Base-by-base conservation (phyloP, 2,797 vertebrate species). In the Xyrichtys novacula region DNA sequence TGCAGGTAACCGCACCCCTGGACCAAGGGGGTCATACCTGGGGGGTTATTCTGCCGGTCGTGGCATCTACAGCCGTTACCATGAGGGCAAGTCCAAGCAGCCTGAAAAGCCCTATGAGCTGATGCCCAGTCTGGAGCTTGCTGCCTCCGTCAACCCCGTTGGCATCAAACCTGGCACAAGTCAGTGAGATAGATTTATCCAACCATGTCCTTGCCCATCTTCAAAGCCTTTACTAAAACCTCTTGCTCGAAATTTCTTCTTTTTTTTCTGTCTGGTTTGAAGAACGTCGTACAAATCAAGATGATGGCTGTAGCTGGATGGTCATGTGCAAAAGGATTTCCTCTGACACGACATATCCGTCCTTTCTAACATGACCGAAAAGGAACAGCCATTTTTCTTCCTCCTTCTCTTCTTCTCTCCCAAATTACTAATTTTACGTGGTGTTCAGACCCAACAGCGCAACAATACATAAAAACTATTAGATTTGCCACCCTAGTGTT, bases 41-140 rank as follows among this genome's bases (percentile, higher is more conserved):
- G 98, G 98, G 69, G 98, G 98, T 92, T 99, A 99, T 89, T 99
- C 98, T 34, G 98, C 98, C 0, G 98, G 98, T 90, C 97, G 98
- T 85, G 98, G 98, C 88, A 99, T 99, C 94, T 99, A 99, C 94
- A 99, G 98, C 95, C 96, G 98, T 88, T 99, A 99, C 92, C 98
- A 99, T 1, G 98, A 99, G 93, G 98, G 98, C 93, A 99, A 99
- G 96, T 91, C 94, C 94, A 99, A 98, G 88, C 95, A 95, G 89
- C 92, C 94, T 65, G 97, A 98, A 85, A 98, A 98, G 93, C 94
- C 96, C 91, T 98, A 96, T 65, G 98, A 99, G 88, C 95, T 99
- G 91, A 94, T 98, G 88, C 91, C 96, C 88, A 96, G 94, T 92
- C 87, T 98, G 96, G 98, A 99, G 89, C 92, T 99, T 74, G 93